Evolutionary conservation across 2,888 invertebrate genomes (phyloP).

Genomic region (Netelia virgata): DNA sequence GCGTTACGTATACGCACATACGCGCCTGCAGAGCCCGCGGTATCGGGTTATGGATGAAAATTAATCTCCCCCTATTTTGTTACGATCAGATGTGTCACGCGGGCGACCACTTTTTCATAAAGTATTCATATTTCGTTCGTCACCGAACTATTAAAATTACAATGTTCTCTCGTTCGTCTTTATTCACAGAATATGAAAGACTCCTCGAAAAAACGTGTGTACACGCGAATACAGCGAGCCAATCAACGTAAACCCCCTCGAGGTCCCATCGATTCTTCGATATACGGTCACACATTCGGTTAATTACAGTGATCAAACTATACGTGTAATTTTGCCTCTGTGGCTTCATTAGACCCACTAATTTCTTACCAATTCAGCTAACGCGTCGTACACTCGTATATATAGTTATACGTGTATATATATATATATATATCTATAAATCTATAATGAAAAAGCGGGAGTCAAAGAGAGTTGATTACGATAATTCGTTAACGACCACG

Average conservation of each 20-base stretch:
- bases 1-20: neutral
- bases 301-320: constrained; percentile 49
- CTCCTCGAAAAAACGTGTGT: neutral
- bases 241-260: neutral
- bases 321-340: constrained; percentile 27
- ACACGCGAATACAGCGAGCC: neutral
- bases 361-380: constrained; percentile 38
- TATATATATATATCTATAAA: constrained; percentile 8
- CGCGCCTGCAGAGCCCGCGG: no score
- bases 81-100: constrained; percentile 47
- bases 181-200: neutral
- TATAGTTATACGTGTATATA: neutral
- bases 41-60: constrained; percentile 19
- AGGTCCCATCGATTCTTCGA: neutral
- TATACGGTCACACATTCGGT: constrained; percentile 9
- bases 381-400: neutral
- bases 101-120: constrained; percentile 34
- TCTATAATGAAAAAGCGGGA: constrained; percentile 47
- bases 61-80: constrained; percentile 19
- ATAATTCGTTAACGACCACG: constrained; percentile 65
- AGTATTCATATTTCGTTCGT: neutral
- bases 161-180: neutral
- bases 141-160: neutral
- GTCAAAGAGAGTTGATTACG: constrained; percentile 65
- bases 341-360: constrained; percentile 57